Conservation (phyloP, 1,140 invertebrate genomes). For the Nephila pilipes region DNA sequence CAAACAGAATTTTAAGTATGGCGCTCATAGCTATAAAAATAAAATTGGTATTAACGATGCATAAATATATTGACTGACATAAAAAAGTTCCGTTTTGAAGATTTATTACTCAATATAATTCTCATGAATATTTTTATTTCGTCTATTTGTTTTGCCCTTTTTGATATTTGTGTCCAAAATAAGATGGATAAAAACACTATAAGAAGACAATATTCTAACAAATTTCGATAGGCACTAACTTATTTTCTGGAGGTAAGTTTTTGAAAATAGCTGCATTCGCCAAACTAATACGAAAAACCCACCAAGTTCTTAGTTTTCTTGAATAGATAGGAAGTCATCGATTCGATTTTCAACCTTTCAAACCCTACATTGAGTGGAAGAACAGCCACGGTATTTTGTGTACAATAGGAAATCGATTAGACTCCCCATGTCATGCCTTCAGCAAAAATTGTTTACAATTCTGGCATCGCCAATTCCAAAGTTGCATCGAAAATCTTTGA, state of each 20-base stretch:
- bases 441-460: constrained; percentile 29
- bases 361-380: neutral
- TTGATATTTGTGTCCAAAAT: neutral
- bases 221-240: neutral
- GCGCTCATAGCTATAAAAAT: no score
- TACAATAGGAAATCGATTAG: constrained; percentile 32
- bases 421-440: neutral
- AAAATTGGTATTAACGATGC: no score
- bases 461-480: neutral
- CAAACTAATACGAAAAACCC: neutral
- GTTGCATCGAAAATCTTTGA: constrained; percentile 43
- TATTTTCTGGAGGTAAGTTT: constrained; percentile 13
- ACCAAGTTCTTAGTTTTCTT: neutral
- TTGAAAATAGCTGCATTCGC: neutral
- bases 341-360: constrained; percentile 35
- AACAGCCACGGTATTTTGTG: constrained; percentile 1
- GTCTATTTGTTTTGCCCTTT: neutral
- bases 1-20: no score
- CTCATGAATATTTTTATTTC: neutral
- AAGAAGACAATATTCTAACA: neutral
- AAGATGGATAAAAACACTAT: neutral
- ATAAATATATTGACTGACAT: no score
- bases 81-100: no score
- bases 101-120: neutral
- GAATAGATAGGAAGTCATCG: neutral